A percentile compares a stretch with the other conserved stretches of the same genome.
Conservation (phyloP, 2,888 invertebrate genomes). For the Rhingia campestris region DNA sequence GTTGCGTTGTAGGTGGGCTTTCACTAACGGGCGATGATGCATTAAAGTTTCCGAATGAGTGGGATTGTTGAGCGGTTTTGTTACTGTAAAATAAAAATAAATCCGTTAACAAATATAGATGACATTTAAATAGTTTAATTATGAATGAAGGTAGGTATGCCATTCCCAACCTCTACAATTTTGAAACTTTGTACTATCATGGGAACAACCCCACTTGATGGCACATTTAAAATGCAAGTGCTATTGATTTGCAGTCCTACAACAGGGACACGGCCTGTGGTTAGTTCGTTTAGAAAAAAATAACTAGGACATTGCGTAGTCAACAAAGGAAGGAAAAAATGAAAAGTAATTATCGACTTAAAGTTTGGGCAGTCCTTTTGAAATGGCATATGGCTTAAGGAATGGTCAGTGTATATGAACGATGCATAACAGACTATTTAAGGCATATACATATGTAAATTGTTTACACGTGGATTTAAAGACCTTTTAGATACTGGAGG, state of each 20-base stretch:
- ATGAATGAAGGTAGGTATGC: not conserved
- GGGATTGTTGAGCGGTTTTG: conserved; percentile 53
- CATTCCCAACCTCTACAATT: conserved; percentile 17
- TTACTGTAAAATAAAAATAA: conserved; percentile 62
- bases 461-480: no score
- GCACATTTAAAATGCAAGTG: conserved; percentile 37
- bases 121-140: not conserved
- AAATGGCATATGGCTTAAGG: not conserved
- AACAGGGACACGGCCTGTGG: not conserved
- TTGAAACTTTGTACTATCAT: conserved; percentile 1
- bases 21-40: conserved; percentile 42
- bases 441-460: no score
- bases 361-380: not conserved
- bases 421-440: no score
- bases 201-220: conserved; percentile 48
- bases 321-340: not conserved
- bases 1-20: conserved; percentile 60
- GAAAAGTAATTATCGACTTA: not conserved
- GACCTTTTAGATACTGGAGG: no score
- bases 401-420: not conserved
- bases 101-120: conserved; percentile 15
- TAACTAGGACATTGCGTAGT: conserved; percentile 5
- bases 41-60: conserved; percentile 48
- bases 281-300: not conserved
- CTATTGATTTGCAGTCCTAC: conserved; percentile 28